A percentile compares a stretch with the other conserved stretches of the same genome.
These are phyloP conservation scores for Gallinago nigripennis DNA, from an alignment of 2,797 vertebrate genomes.

Conservation along the genomic window DNA sequence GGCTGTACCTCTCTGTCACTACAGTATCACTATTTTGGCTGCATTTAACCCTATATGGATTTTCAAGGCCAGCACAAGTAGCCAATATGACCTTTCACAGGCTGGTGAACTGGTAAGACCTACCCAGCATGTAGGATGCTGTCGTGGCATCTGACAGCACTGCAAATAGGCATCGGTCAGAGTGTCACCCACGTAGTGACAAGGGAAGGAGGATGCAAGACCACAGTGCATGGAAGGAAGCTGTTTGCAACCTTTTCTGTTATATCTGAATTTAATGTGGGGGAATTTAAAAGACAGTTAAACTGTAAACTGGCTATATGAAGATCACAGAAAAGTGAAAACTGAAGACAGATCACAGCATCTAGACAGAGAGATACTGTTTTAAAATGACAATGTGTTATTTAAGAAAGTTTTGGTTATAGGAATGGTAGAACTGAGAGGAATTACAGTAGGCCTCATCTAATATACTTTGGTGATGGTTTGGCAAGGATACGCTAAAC, in stretches of 20 bases:
- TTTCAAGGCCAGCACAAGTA: not conserved
- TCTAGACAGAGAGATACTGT: not conserved
- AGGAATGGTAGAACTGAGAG: not conserved
- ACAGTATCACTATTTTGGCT: not conserved
- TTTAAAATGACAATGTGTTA: not conserved
- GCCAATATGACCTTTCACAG: not conserved
- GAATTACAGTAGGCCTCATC: not conserved
- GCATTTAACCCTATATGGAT: not conserved
- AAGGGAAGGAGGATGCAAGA: not conserved
- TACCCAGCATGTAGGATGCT: not conserved
- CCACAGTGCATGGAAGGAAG: not conserved
- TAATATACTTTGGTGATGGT: not conserved
- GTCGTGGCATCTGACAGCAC: not conserved
- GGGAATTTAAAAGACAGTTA: not conserved
- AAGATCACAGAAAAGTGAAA: not conserved
- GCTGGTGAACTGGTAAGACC: not conserved
- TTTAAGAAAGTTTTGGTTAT: not conserved
- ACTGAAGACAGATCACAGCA: not conserved
- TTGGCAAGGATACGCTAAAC: not conserved
- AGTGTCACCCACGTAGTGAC: too few relatives aligned
- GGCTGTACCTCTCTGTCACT: not conserved
- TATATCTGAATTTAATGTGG: not conserved
- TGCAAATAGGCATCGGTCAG: not conserved
- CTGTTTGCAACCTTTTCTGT: not conserved
- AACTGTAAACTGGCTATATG: not conserved